Base-by-base conservation (phyloP, 2,797 vertebrate species). In the Sebastes baramenuke region DNA sequence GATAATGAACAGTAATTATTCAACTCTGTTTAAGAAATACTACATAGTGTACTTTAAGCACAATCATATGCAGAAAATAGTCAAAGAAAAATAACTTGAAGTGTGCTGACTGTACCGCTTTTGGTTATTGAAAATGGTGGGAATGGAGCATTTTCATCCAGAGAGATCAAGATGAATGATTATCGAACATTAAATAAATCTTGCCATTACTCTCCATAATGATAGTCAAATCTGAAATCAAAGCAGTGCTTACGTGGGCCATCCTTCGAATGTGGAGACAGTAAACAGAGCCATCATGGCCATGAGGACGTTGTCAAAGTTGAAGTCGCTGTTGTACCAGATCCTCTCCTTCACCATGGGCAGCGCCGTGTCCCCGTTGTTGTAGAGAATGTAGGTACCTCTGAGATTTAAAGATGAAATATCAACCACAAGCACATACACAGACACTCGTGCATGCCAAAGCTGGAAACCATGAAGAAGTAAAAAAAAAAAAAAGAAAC, bases 251-350 rank as follows among this genome's bases (percentile, higher is more conserved):
- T 93, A 99, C 99, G 96, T 96, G 42, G 99, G 99, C 99, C 98
- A 99, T 85, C 98, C 99, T 87, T 99, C 99, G 11, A 99, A 99
- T 7, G 99, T 99, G 70, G 99, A 99, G 55, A 99, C 98, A 0
- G 99, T 99, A 89, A 99, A 99, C 61, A 99, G 97, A 0, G 99
- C 99, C 99, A 99, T 99, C 99, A 99, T 99, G 77, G 98, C 99
- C 81, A 97, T 97, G 7, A 99, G 97, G 27, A 99, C 98, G 0
- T 99, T 99, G 88, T 99, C 99, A 56, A 99, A 99, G 94, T 99
- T 99, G 92, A 98, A 99, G 77, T 99, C 98, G 11, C 98, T 99
- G 59, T 99, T 99, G 89, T 96, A 94, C 99, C 99, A 99, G 79
- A 96, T 92, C 72, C 99, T 96, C 87, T 99, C 97, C 32, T 94